phyloP scores from a whole-genome alignment of 64 coral and sea anemone species.

The Hydrozoanthus tunicans region DNA sequence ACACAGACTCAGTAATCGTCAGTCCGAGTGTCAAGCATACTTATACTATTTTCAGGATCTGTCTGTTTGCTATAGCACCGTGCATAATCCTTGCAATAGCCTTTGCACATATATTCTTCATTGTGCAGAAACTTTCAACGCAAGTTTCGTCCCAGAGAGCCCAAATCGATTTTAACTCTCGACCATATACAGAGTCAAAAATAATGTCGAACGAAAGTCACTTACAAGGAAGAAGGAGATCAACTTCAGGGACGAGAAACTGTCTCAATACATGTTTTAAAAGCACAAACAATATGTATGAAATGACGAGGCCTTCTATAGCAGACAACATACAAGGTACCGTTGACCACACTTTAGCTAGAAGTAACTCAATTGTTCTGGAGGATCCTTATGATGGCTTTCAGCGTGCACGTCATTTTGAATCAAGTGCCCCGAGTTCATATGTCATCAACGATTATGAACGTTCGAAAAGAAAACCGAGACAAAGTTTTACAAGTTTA shows the following conservation, averaged over 20 bases:
- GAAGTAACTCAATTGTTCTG: neutral
- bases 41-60: constrained; percentile 5
- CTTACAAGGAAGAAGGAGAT: neutral
- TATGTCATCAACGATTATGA: neutral
- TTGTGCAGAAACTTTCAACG: constrained; percentile 10
- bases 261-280: no score
- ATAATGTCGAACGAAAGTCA: no score
- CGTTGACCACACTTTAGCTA: neutral
- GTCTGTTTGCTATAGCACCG: constrained; percentile 36
- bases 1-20: neutral
- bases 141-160: constrained; percentile 26
- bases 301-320: no score
- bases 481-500: neutral
- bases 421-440: neutral
- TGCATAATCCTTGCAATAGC: constrained; percentile 27
- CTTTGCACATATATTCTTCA: constrained; percentile 1
- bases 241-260: neutral
- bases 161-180: constrained; percentile 40
- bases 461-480: neutral
- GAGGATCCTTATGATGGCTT: neutral
- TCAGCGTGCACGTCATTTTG: neutral
- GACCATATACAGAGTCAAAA: neutral
- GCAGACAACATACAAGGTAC: neutral
- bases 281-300: no score
- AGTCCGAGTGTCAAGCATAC: neutral